These are phyloP conservation scores for Alcis repandata DNA, from an alignment of 2,888 invertebrate species.

Conservation along the genomic window DNA sequence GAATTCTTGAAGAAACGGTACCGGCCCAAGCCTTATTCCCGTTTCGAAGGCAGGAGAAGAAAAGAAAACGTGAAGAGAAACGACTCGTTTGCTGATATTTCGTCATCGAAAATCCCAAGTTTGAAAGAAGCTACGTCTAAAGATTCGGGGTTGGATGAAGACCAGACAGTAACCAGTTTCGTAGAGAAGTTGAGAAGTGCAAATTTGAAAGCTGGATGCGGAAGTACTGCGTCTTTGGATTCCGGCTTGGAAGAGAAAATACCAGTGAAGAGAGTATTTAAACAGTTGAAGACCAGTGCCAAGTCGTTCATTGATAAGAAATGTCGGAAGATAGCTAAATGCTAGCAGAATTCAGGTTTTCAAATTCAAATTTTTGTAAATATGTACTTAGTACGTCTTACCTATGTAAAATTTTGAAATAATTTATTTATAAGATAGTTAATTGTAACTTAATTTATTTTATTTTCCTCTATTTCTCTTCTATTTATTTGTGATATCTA, in stretches of 20 bases:
- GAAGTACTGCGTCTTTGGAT: constrained; percentile 38
- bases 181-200: constrained; percentile 34
- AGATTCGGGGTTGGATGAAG: constrained; percentile 39
- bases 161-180: constrained; percentile 33
- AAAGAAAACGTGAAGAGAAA: constrained; percentile 49
- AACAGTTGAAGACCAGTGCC: constrained; percentile 44
- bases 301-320: constrained; percentile 48
- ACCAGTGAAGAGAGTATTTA: constrained; percentile 43
- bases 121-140: constrained; percentile 44
- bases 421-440: not conserved
- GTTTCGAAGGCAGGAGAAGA: constrained; percentile 43
- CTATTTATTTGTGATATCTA: not conserved
- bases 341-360: constrained; percentile 1
- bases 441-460: not conserved
- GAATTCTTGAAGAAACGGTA: constrained; percentile 59
- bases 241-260: constrained; percentile 41
- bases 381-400: not conserved
- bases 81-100: constrained; percentile 64
- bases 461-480: not conserved
- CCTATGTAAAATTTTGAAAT: not conserved
- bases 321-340: constrained; percentile 37
- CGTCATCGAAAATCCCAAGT: constrained; percentile 53
- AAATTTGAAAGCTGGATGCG: constrained; percentile 16
- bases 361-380: not conserved
- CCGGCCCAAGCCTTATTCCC: constrained; percentile 54